phyloP scores from a whole-genome alignment of 2,888 invertebrate genomes.

The Clanis bilineata region DNA sequence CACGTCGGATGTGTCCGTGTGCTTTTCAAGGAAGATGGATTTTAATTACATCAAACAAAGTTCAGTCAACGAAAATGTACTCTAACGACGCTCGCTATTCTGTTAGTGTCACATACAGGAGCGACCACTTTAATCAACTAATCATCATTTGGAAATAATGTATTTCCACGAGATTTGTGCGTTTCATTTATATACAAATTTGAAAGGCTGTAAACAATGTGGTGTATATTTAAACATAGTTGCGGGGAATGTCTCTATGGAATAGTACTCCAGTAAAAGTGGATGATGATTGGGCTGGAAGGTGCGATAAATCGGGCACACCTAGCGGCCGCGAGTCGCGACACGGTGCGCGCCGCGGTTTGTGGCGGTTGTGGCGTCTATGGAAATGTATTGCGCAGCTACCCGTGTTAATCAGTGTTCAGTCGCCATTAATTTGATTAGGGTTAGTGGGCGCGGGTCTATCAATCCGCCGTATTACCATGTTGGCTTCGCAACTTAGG shows the following conservation, averaged over 20 bases:
- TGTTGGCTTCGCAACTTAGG: slow-evolving; percentile 52
- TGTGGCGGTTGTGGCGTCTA: too few species aligned
- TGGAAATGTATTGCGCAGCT: slow-evolving; percentile 69
- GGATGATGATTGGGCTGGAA: slow-evolving; percentile 51
- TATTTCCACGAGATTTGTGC: background rate
- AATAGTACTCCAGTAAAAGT: slow-evolving; percentile 27
- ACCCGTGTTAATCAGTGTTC: slow-evolving; percentile 77
- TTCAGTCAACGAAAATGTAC: slow-evolving; percentile 19
- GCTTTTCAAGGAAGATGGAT: slow-evolving; percentile 72
- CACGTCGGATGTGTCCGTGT: slow-evolving; percentile 74
- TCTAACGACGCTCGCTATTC: background rate
- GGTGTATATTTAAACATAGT: background rate
- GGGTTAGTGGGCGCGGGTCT: slow-evolving; percentile 80
- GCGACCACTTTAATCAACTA: slow-evolving; percentile 19
- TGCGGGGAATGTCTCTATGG: background rate
- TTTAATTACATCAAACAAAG: slow-evolving; percentile 62
- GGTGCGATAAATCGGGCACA: slow-evolving; percentile 74
- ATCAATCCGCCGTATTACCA: slow-evolving; percentile 80
- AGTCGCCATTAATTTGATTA: slow-evolving; percentile 81
- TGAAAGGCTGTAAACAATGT: background rate
- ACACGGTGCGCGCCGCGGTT: slow-evolving; percentile 28
- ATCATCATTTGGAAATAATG: background rate
- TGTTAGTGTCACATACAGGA: background rate
- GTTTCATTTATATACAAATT: background rate
- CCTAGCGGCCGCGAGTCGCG: slow-evolving; percentile 30